Evolutionary conservation across 2,113 vertebrate species (phyloP).

Genomic region (Tapirus terrestris): DNA sequence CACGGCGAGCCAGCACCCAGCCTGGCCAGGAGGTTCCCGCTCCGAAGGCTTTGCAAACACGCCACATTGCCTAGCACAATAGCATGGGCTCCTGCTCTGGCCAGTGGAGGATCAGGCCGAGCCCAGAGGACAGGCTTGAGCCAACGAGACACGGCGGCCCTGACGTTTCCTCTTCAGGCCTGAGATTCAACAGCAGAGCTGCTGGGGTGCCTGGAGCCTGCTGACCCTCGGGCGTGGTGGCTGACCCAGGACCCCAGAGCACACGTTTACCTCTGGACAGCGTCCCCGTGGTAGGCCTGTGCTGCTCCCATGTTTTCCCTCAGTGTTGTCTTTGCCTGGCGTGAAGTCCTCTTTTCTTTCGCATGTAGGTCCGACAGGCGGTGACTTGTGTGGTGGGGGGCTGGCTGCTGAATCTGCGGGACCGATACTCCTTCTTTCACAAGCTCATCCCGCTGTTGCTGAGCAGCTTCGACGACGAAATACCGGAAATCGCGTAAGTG

Average conservation of each 20-base stretch:
- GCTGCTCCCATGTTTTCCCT: too few relatives aligned
- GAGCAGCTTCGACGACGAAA: constrained; percentile 91
- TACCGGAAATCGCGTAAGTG: constrained; percentile 92
- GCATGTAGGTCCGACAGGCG: constrained; percentile 91
- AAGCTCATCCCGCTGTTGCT: constrained; percentile 95
- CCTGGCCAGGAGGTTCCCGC: not conserved
- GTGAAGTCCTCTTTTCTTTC: not conserved
- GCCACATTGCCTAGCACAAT: accelerated
- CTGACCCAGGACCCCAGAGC: not conserved
- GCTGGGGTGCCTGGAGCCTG: too few relatives aligned
- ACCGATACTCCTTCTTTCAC: constrained; percentile 96
- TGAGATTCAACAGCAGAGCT: accelerated
- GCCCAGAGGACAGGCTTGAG: accelerated
- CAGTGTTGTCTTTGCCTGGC: accelerated
- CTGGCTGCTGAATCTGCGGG: constrained; percentile 93
- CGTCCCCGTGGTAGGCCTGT: too few relatives aligned
- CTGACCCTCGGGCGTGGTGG: not conserved
- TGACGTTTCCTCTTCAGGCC: accelerated
- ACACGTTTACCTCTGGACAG: accelerated
- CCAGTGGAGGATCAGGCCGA: accelerated
- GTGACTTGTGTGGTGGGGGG: constrained; percentile 91
- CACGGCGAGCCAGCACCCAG: accelerated
- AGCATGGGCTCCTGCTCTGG: accelerated
- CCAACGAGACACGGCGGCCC: accelerated
- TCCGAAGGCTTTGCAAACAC: accelerated